Evolutionary conservation across 2,888 invertebrate species (phyloP), one percentile per base, ranked within the genome.

Genomic region (Nephrocerus scutellatus): DNA sequence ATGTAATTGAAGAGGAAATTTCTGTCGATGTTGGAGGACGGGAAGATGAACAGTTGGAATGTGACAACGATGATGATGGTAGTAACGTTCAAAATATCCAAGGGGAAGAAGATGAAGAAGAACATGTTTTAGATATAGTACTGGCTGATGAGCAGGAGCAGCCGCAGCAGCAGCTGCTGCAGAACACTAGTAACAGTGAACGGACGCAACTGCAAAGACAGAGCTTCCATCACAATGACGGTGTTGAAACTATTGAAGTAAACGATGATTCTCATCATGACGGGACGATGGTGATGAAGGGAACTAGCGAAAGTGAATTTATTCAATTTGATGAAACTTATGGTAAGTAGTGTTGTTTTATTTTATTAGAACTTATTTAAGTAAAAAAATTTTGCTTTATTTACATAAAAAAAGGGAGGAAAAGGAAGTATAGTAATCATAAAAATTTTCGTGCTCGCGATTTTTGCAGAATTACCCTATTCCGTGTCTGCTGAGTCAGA

Each of bases 291-390:
- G 35, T 33, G 28, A 43, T 39, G 31, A 44, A 43, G 20, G 29
- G 31, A n/a, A n/a, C n/a, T n/a, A n/a, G n/a, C 35, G 50, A 49
- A 23, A 43, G 48, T 14, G 49, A 50, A 21, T 49, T 49, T 4
- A 44, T 52, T 22, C 50, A 50, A 20, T 48, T 46, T 20, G 50
- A 52, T 25, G 46, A 49, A 38, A 43, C 51, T 15, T 52, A 50
- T 33, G 52, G 52, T 52, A 48, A 47, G 43, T 23, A 7, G 15
- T 23, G 13, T n/a, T n/a, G n/a, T n/a, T n/a, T n/a, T n/a, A n/a
- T n/a, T n/a, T n/a, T n/a, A n/a, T n/a, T n/a, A n/a, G n/a, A n/a
- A n/a, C n/a, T n/a, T n/a, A n/a, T n/a, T n/a, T n/a, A n/a, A n/a
- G n/a, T n/a, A n/a, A n/a, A n/a, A n/a, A n/a, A n/a, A n/a, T n/a